phyloP scores from a whole-genome alignment of 2,113 vertebrate species.

The Siniperca knerii region DNA sequence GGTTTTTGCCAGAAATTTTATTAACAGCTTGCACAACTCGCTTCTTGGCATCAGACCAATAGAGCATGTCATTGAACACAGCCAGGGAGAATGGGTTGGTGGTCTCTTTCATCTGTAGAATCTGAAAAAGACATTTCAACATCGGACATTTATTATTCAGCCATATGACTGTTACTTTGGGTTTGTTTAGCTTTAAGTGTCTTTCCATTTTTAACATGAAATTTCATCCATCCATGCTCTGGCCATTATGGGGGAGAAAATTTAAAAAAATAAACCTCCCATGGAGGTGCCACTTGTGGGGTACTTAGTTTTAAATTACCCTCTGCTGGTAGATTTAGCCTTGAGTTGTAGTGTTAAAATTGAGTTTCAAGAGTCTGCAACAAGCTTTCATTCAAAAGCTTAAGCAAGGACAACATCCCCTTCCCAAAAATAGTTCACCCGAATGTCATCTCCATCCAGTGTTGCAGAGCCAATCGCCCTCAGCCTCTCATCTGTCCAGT shows the following conservation, averaged over 20 bases:
- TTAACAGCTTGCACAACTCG: constrained; percentile 86
- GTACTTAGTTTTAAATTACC: neutral
- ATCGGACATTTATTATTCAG: neutral
- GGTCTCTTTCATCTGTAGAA: constrained; percentile 87
- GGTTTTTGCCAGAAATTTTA: constrained; percentile 88
- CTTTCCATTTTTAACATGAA: neutral
- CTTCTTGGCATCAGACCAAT: constrained; percentile 90
- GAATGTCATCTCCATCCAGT: constrained; percentile 86
- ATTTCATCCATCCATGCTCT: neutral
- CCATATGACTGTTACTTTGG: neutral
- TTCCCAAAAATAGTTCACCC: constrained; percentile 71
- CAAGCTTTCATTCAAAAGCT: neutral
- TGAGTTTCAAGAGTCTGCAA: neutral
- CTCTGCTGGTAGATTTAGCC: neutral
- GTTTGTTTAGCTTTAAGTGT: neutral
- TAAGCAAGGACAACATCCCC: neutral
- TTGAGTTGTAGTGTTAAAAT: neutral
- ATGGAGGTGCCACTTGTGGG: neutral
- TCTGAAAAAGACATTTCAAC: constrained; percentile 71
- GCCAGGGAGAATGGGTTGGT: constrained; percentile 88
- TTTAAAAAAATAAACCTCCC: neutral
- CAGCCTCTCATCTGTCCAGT: constrained; percentile 93
- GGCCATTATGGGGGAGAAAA: too few species aligned
- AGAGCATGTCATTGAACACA: constrained; percentile 90
- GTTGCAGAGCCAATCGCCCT: constrained; percentile 87